Base-by-base conservation (phyloP, 1,140 invertebrate genomes). In the Euura saliciscinereae region DNA sequence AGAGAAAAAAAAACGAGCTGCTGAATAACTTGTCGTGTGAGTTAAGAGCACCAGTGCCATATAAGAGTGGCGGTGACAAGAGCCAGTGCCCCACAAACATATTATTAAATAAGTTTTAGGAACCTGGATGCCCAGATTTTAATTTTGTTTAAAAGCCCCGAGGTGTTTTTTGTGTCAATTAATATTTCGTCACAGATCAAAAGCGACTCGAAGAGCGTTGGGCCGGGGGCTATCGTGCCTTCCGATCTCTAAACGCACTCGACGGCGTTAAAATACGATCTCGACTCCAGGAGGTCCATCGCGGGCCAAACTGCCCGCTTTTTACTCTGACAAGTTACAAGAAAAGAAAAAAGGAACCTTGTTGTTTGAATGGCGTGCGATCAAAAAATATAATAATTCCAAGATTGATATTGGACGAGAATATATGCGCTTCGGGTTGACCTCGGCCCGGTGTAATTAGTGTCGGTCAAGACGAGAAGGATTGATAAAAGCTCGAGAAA, bases 341-440 rank as follows among this genome's bases (percentile, higher is more conserved):
- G 51, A n/a, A 59, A 11, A 8, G 6, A n/a, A 6, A 8, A n/a
- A 59, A 59, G 51, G 51, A 59, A 59, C 8, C 6, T 11, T 6
- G 51, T 59, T 59, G 6, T 28, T 59, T 59, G 13, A 59, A 59
- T 59, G 51, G 13, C 51, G 51, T 59, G 51, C 51, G 51, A 59
- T 59, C 51, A 59, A n/a, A 28, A 59, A 59, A 59, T 59, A 59
- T 59, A 59, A 59, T 59, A 28, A 28, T 28, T 28, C 13, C 13
- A 59, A 59, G 51, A 59, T 59, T 59, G 51, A 59, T 59, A 59
- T 59, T 6, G 51, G 51, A 59, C 51, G 51, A 11, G 51, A 59
- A 59, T 59, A 59, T n/a, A 28, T 28, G 28, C 28, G 28, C 28
- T n/a, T 8, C 51, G 51, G 10, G 7, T 59, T 59, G 51, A 59